Base-by-base conservation (phyloP, 2,888 invertebrate genomes). In the Germaria angustata region DNA sequence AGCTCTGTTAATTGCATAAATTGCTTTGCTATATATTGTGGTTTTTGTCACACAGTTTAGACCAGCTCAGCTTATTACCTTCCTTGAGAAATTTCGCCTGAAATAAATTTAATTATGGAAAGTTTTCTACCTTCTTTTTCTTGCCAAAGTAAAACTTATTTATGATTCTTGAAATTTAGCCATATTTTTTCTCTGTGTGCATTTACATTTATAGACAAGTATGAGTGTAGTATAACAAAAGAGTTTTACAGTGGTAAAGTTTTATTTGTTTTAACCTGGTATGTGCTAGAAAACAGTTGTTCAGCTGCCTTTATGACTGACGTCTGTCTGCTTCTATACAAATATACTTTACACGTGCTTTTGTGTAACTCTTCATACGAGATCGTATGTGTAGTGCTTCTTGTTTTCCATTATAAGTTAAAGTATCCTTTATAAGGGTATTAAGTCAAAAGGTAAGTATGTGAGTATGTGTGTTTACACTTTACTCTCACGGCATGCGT, bases 241-340 rank as follows among this genome's bases (percentile, higher is more conserved):
- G 11, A 63, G 41, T 20, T 15, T n/a, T 28, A 24, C 17, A 65
- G 39, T 51, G 49, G 41, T 41, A 53, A 66, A 51, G 59, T 75
- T 71, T 63, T 71, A 76, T 76, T 76, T 81, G 41, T 71, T 71
- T 76, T 76, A 44, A 2, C 34, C 17, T 44, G 63, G 66, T 55
- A 51, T 73, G 61, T 76, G 49, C 34, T 44, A 69, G n/a, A 65
- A 68, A 51, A 51, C 17, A 81, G 61, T 68, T 61, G 51, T 61
- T 71, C 51, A 22, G 34, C 63, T 55, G 68, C 65, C 81, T 75
- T 49, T 28, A 36, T 59, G 34, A 69, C 69, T 76, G 24, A 59
- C 63, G 66, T 24, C 39, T 34, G 39, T 11, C 9, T 1, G 32
- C 32, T 46, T n/a, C 9, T 6, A n/a, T 20, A 15, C 4, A 59